phyloP scores from a whole-genome alignment of 2,797 vertebrate genomes.

The Acanthiza pusilla region DNA sequence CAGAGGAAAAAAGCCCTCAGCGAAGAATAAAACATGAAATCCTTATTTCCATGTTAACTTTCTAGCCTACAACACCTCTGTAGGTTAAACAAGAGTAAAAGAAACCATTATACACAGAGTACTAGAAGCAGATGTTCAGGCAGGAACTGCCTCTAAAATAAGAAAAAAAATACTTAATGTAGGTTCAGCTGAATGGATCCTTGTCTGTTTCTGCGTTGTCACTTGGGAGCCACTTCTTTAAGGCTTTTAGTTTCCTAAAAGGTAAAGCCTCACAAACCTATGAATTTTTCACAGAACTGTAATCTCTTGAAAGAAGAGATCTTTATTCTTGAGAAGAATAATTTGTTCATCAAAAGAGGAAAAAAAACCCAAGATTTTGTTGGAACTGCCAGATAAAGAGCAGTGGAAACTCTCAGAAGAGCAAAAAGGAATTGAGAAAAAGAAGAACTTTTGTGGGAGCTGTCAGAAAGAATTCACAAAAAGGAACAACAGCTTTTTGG shows the following conservation, averaged over 20 bases:
- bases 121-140: neutral
- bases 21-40: neutral
- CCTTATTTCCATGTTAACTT: neutral
- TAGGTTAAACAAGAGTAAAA: neutral
- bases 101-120: neutral
- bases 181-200: neutral
- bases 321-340: neutral
- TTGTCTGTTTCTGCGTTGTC: neutral
- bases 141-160: neutral
- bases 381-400: neutral
- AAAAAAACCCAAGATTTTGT: neutral
- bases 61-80: neutral
- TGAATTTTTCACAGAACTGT: neutral
- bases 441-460: neutral
- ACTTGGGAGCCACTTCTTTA: neutral
- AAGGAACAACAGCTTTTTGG: conserved; percentile 30
- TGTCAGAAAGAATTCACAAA: neutral
- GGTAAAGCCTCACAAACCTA: neutral
- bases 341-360: neutral
- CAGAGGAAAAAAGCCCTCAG: neutral
- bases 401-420: conserved; percentile 19
- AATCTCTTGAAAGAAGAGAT: neutral
- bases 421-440: conserved; percentile 52
- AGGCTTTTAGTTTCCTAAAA: neutral
- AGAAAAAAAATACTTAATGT: neutral